phyloP scores from a whole-genome alignment of 2,113 vertebrate genomes.

The Hippocampus guttulatus region DNA sequence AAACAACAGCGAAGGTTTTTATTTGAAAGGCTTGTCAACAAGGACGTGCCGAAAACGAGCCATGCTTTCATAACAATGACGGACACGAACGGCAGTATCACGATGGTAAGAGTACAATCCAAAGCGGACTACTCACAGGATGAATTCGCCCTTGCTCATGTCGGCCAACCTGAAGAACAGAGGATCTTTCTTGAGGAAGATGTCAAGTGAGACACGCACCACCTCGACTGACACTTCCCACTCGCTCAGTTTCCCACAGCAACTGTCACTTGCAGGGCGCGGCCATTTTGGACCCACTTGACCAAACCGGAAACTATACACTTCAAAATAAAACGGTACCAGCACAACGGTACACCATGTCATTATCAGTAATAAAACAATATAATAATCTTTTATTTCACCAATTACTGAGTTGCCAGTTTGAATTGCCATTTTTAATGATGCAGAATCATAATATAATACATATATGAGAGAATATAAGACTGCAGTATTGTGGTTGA shows the following conservation, averaged over 20 bases:
- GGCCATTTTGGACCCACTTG: slow-evolving; percentile 68
- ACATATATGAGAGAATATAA: no score
- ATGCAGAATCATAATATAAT: no score
- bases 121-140: slow-evolving; percentile 59
- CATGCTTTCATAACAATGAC: background rate
- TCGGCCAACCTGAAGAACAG: background rate
- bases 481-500: no score
- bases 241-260: background rate
- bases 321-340: slow-evolving; percentile 46
- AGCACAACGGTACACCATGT: no score
- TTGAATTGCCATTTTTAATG: no score
- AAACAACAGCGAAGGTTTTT: background rate
- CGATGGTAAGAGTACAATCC: background rate
- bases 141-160: slow-evolving; percentile 68
- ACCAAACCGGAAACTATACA: slow-evolving; percentile 21
- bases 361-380: no score
- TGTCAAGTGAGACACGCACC: slow-evolving; percentile 11
- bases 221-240: slow-evolving; percentile 26
- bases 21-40: background rate
- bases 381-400: no score
- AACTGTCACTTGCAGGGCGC: slow-evolving; percentile 33
- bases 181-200: background rate
- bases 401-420: no score
- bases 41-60: background rate
- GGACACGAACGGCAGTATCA: background rate